These are phyloP conservation scores for Styela clava DNA, from an alignment of 23 tunicate genomes.

Conservation along the genomic window DNA sequence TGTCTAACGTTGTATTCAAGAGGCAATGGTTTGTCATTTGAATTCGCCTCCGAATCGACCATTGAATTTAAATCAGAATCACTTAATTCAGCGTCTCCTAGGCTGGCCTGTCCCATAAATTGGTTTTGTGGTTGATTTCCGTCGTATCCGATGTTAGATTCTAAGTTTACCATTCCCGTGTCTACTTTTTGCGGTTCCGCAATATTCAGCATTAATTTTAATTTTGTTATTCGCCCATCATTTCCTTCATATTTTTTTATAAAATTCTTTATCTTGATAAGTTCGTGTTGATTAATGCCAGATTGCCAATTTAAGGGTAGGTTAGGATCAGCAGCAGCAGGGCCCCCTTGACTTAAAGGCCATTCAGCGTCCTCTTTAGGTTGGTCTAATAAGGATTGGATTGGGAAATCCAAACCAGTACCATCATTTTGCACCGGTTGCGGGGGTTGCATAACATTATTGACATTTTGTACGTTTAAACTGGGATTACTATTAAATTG, in stretches of 20 bases:
- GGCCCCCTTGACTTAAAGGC: not conserved
- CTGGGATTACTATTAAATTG: not conserved
- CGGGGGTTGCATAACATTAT: not conserved
- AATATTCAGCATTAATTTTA: not conserved
- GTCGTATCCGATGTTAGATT: not conserved
- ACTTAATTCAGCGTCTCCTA: not conserved
- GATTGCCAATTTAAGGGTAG: not conserved
- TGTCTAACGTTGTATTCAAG: too few relatives aligned
- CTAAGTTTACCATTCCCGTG: not conserved
- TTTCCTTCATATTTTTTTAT: not conserved
- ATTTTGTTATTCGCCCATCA: not conserved
- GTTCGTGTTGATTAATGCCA: not conserved
- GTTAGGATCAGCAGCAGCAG: too few relatives aligned
- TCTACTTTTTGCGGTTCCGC: not conserved
- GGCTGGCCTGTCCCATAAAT: not conserved
- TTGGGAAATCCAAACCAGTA: not conserved
- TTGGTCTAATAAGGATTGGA: not conserved
- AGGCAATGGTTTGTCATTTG: too few relatives aligned
- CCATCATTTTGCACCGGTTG: not conserved
- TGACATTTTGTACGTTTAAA: too few relatives aligned
- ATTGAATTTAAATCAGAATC: not conserved
- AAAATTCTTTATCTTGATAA: too few relatives aligned
- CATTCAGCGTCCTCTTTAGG: not conserved
- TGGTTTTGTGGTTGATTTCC: too few relatives aligned
- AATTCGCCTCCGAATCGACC: too few relatives aligned